Conservation (phyloP, 2,888 invertebrate genomes). For the Synanthedon myopaeformis region DNA sequence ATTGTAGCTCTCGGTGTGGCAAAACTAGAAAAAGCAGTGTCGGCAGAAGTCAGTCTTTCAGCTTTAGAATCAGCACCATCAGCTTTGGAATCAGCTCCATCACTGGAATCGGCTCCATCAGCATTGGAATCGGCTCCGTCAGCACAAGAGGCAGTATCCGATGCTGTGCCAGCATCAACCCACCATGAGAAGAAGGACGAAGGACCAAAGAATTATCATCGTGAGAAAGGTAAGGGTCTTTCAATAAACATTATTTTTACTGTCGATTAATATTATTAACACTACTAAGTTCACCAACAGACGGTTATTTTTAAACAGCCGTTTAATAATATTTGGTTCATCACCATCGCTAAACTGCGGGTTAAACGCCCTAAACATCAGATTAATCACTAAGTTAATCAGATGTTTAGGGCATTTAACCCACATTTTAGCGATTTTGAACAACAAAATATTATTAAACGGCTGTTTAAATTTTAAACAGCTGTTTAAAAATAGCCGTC, state of each 20-base stretch:
- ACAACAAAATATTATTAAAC: too few relatives aligned
- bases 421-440: too few relatives aligned
- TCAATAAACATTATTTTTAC: background rate
- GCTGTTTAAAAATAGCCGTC: too few relatives aligned
- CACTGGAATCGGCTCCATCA: constrained; percentile 11
- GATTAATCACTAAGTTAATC: too few relatives aligned
- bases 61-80: constrained; percentile 9
- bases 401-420: too few relatives aligned
- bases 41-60: constrained; percentile 5
- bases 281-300: too few relatives aligned
- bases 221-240: constrained; percentile 37
- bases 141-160: constrained; percentile 18
- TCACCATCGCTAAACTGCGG: too few relatives aligned
- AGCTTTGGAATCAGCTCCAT: constrained; percentile 5
- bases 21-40: background rate
- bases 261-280: background rate
- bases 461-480: too few relatives aligned
- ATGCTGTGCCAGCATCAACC: constrained; percentile 39
- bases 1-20: background rate
- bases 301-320: too few relatives aligned
- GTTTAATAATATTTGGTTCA: too few relatives aligned
- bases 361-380: too few relatives aligned
- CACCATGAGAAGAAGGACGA: constrained; percentile 31
- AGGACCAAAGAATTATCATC: constrained; percentile 27
- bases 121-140: constrained; percentile 9